A percentile compares a stretch with the other conserved stretches of the same genome.
Conservation (phyloP, 2,797 vertebrate genomes). For the Coendou prehensilis region DNA sequence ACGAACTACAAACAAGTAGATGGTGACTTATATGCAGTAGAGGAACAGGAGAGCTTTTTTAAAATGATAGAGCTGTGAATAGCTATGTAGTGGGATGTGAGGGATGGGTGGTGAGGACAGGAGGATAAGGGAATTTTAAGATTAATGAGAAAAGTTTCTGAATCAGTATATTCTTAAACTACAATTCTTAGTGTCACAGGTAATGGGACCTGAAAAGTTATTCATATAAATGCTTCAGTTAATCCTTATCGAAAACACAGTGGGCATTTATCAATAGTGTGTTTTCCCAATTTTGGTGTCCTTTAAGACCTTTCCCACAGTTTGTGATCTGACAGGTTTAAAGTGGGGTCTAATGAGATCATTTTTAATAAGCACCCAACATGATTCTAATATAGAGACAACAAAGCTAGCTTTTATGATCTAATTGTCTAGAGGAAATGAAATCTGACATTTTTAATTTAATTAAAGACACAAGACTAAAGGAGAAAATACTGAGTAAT, state of each 20-base stretch:
- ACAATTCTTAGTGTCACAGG: background rate
- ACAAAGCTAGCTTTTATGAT: background rate
- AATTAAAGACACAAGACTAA: slow-evolving; percentile 26
- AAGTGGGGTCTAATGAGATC: background rate
- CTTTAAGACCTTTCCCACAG: background rate
- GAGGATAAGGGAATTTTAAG: background rate
- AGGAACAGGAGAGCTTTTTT: background rate
- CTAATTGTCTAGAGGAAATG: background rate
- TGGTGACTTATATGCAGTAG: background rate
- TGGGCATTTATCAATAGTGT: background rate
- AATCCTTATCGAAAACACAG: background rate
- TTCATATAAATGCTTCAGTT: background rate
- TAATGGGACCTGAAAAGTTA: background rate
- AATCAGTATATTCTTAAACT: background rate
- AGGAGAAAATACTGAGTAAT: background rate
- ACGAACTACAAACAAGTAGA: background rate
- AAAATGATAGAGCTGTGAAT: background rate
- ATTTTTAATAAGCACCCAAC: slow-evolving; percentile 40
- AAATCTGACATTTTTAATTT: slow-evolving; percentile 11
- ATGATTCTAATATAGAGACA: background rate
- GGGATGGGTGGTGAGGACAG: background rate
- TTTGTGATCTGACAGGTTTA: background rate
- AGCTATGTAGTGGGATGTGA: background rate
- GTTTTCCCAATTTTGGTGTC: background rate
- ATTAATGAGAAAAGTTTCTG: slow-evolving; percentile 25